Base-by-base conservation (phyloP, 2,797 vertebrate genomes). In the Lithobates pipiens region DNA sequence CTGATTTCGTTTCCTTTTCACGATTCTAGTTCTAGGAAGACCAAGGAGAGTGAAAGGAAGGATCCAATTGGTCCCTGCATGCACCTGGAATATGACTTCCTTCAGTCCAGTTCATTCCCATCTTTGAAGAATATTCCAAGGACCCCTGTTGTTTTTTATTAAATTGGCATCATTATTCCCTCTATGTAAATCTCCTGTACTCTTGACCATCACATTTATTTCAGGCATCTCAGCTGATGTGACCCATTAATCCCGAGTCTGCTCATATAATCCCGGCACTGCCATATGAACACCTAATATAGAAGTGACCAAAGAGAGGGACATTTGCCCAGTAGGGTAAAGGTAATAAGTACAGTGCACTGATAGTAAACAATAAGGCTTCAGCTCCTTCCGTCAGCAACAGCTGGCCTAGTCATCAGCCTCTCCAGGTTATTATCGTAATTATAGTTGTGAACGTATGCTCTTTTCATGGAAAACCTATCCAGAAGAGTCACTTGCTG, bases 341-440 rank as follows among this genome's bases (percentile, higher is more conserved):
- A 80, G 36, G 68, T 80, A 80, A 80, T 39, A 74, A 42, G 69
- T 77, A 69, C 13, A 76, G 42, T 11, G 39, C 39, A 21, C 71
- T 54, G 32, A 50, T 29, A 32, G 69, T 65, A 72, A 44, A 73
- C 23, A 16, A 13, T 10, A 77, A 21, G 7, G 29, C 23, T 54
- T 70, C 54, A 70, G 73, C 27, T 32, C 18, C 70, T 9, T 42
- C n/a, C 25, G 50, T 50, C 27, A 50, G n/a, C 39, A 57, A 44
- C 73, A 86, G 85, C 74, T 82, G 79, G 36, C 42, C 44, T 23
- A n/a, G 25, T 65, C 46, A 78, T 77, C 76, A 77, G 74, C 27
- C 25, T 50, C 50, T 84, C 27, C 46, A 57, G 65, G 68, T 29
- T 29, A 77, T 82, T 77, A 86, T 44, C 44, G 70, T 65, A 86